Evolutionary conservation across 2,888 invertebrate genomes (phyloP), one percentile per base, ranked within the genome.

Genomic region (Frankliniella intonsa): DNA sequence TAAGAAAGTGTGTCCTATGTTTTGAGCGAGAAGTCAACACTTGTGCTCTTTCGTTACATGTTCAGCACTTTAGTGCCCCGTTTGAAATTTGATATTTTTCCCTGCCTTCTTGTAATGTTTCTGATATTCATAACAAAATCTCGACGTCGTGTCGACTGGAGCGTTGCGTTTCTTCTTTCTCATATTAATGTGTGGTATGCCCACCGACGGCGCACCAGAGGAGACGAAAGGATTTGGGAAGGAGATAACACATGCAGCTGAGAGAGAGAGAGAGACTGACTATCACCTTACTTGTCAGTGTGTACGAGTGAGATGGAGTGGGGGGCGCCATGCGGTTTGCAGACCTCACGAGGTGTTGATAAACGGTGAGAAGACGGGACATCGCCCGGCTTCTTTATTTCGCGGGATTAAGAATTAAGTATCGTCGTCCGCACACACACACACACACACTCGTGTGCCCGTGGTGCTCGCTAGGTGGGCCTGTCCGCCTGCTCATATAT

Each of bases 341-440:
- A 5, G 38, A 38, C 38, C 38, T n/a, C 62, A 55, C 55, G n/a
- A 62, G 19, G 62, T 62, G 62, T 62, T 62, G 62, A 62, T 62
- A 19, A 62, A 62, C 62, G 62, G 62, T 62, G 62, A 62, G 62
- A 62, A 62, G 62, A 62, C n/a, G 62, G 38, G 38, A 38, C 38
- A 38, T 62, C 62, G 62, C 62, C 22, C 25, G 12, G 69, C 69
- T 76, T 12, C 69, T 76, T 76, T 76, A 76, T 76, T 76, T 76
- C 69, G 25, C 25, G 25, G 69, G 69, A 76, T 76, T 76, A 76
- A 76, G 69, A 76, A 76, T 76, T 76, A 76, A 76, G 69, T 76
- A 76, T 76, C 25, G 69, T 9, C 25, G 69, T 9, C 11, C 62
- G 25, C 69, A 22, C 69, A 9, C 69, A 69, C 22, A 22, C 69